Evolutionary conservation across 2,113 vertebrate genomes (phyloP), one percentile per base, ranked within the genome.

Genomic region (Clupea harengus): DNA sequence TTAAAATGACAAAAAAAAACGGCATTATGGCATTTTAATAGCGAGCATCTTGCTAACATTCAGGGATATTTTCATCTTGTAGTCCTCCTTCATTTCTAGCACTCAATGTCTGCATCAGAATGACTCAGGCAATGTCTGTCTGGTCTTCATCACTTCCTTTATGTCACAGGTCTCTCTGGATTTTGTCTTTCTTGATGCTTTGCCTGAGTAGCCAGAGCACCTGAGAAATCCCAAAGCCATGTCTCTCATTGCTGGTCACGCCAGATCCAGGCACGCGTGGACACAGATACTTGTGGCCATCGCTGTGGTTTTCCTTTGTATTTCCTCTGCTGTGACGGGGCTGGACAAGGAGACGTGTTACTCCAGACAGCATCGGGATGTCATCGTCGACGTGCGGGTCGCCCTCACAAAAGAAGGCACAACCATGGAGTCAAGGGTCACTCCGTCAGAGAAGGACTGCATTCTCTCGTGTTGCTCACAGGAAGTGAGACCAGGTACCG

Each of bases 381-480:
- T 88, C 32, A 89, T 83, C 0, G 91, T 96, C 9, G 91, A 94
- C 78, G 78, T 92, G 54, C 82, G 85, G 0, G 47, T 83, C 86
- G 92, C 93, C 0, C n/a, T 91, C 32, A 88, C 0, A 57, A 78
- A 6, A 1, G 49, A 84, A 8, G 45, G 84, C 6, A 84, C 89
- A 0, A 81, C 82, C 18, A 92, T 90, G 90, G 91, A 89, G 11
- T 3, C 89, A 0, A 89, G 86, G 4, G n/a, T 15, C 45, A 90
- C 90, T 3, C 84, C 25, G 0, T 91, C 91, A 0, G 94, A 95
- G 88, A 85, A 89, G 22, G 94, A 93, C 85, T 96, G 95, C 0
- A 91, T 95, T 45, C 88, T 93, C 2, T 90, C 92, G 82, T 96
- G 95, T 89, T 96, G 95, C 90, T 94, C 95, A 0, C 88, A 90